A percentile compares a stretch with the other conserved stretches of the same genome.
phyloP scores from a whole-genome alignment of 2,888 invertebrate genomes.

The Nomada lathburiana region DNA sequence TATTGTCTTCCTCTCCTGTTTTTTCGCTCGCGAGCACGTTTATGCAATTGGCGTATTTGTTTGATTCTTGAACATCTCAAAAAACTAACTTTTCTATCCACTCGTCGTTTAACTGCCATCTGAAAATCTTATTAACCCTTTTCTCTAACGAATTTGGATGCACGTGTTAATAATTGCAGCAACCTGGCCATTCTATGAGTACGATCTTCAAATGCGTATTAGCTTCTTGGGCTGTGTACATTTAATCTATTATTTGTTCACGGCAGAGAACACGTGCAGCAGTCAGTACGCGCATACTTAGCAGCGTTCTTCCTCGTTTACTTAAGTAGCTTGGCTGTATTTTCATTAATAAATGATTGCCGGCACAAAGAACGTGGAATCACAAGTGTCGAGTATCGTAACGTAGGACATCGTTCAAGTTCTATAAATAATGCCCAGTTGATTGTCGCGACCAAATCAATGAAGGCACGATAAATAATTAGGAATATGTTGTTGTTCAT shows the following conservation, averaged over 20 bases:
- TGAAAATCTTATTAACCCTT: neutral
- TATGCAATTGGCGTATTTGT: conserved; percentile 20
- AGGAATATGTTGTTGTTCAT: too few species aligned
- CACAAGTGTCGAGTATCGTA: neutral
- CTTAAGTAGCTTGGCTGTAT: conserved; percentile 18
- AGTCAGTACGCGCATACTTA: neutral
- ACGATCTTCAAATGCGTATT: too few species aligned
- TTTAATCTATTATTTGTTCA: too few species aligned
- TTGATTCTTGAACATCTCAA: neutral
- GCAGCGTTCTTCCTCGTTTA: conserved; percentile 20
- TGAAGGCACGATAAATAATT: too few species aligned
- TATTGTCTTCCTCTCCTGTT: conserved; percentile 30
- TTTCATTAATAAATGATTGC: conserved; percentile 50
- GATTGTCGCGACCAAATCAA: too few species aligned
- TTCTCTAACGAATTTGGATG: too few species aligned
- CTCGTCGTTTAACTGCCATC: neutral
- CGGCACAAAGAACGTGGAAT: neutral
- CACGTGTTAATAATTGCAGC: too few species aligned
- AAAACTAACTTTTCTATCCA: neutral
- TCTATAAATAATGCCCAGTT: neutral
- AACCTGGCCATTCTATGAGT: too few species aligned
- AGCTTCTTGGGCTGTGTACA: too few species aligned
- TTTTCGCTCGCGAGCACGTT: conserved; percentile 20
- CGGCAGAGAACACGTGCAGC: too few species aligned
- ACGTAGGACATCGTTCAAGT: neutral